Percentiles rank a stretch among this genome's conserved stretches.
These are phyloP conservation scores for Mobula birostris DNA, from an alignment of 2,113 vertebrate genomes.

Conservation along the genomic window DNA sequence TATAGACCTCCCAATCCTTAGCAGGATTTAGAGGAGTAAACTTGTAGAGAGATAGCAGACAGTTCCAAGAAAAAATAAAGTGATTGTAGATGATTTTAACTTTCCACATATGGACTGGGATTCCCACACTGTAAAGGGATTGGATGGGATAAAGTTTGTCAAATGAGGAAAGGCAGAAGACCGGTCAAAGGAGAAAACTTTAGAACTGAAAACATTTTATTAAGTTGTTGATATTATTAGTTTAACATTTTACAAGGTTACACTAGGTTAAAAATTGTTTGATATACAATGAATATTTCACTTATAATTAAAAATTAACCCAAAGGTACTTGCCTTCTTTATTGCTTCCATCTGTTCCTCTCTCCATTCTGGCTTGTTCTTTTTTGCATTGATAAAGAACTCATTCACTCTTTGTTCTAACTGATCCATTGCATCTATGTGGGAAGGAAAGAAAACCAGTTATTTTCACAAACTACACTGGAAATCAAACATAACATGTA, in stretches of 20 bases:
- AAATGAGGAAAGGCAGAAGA: neutral
- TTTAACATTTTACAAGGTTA: neutral
- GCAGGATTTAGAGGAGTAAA: no score
- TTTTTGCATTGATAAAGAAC: slow-evolving; percentile 96
- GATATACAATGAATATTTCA: neutral
- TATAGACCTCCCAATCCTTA: no score
- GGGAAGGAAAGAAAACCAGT: neutral
- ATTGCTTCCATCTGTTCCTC: slow-evolving; percentile 98
- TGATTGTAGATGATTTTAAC: no score
- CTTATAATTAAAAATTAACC: neutral
- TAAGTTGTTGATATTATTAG: neutral
- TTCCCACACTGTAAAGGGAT: no score
- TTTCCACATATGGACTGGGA: no score
- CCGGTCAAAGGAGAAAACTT: neutral
- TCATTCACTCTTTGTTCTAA: slow-evolving; percentile 95
- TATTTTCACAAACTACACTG: neutral
- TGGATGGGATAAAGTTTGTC: no score
- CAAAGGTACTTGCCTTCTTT: slow-evolving; percentile 73
- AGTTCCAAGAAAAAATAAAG: no score
- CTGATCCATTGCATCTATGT: slow-evolving; percentile 90
- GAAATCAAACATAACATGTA: neutral
- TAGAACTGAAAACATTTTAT: neutral
- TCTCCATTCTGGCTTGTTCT: slow-evolving; percentile 97
- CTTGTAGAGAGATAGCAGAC: no score
- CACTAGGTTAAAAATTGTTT: neutral